A percentile compares a stretch with the other conserved stretches of the same genome.
phyloP scores from a whole-genome alignment of 2,113 vertebrate species.

The Cariama cristata region DNA sequence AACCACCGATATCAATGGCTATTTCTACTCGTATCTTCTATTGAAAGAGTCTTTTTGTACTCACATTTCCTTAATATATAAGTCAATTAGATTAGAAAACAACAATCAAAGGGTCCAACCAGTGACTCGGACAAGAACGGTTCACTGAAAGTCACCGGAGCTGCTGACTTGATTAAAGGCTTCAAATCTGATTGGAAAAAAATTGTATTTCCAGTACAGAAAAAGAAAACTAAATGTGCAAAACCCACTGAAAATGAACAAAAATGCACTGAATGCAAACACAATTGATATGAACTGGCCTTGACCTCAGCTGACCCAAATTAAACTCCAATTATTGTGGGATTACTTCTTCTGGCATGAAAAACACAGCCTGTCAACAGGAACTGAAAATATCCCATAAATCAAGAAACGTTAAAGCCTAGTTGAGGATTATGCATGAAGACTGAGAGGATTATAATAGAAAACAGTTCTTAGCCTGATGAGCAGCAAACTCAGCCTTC shows the following conservation, averaged over 20 bases:
- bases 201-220: neutral
- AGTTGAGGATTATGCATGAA: constrained; percentile 20
- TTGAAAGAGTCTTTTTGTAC: neutral
- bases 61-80: neutral
- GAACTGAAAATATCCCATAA: constrained; percentile 32
- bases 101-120: neutral
- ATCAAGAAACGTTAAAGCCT: constrained; percentile 34
- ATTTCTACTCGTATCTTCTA: neutral
- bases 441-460: constrained; percentile 33
- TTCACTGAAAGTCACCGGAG: neutral
- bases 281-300: neutral
- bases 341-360: constrained; percentile 6
- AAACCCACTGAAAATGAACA: neutral
- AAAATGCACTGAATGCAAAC: neutral
- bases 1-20: neutral
- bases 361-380: constrained; percentile 47
- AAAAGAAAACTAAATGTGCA: neutral
- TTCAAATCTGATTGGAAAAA: neutral
- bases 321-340: neutral
- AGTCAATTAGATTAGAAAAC: neutral
- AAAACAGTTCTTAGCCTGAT: constrained; percentile 35
- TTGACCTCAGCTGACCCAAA: constrained; percentile 17
- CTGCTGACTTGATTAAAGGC: neutral
- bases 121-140: neutral
- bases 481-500: constrained; percentile 34